phyloP scores from a whole-genome alignment of 37 sponge, comb jelly and placozoan genomes.

The Oopsacas minuta region DNA sequence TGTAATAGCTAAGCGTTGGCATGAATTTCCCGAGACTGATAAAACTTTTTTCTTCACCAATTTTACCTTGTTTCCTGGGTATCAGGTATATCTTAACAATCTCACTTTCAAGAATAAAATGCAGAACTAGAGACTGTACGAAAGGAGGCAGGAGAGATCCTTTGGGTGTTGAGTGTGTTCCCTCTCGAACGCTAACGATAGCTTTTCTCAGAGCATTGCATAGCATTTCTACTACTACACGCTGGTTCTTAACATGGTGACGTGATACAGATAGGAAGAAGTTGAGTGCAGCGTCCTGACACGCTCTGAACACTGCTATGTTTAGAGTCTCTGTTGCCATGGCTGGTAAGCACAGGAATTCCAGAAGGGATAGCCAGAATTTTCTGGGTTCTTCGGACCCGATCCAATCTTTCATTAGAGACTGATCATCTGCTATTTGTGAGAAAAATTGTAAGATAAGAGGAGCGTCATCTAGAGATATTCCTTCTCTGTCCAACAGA shows the following conservation, averaged over 20 bases:
- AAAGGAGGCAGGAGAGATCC: conserved; percentile 32
- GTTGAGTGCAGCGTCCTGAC: conserved; percentile 32
- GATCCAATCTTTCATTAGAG: conserved; percentile 17
- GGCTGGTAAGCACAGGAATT: neutral
- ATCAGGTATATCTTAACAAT: conserved; percentile 27
- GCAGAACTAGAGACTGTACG: conserved; percentile 31
- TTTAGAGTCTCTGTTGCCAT: conserved; percentile 1
- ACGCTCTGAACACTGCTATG: neutral
- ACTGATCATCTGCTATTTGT: conserved; percentile 1
- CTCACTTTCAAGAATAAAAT: conserved; percentile 37
- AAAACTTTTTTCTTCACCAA: neutral
- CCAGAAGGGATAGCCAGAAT: conserved; percentile 11
- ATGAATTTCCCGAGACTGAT: neutral
- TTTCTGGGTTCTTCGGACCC: conserved; percentile 1
- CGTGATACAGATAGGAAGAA: conserved; percentile 35
- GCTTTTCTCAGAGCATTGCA: conserved; percentile 21
- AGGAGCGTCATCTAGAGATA: neutral
- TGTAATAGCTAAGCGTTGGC: neutral
- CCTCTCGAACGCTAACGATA: neutral
- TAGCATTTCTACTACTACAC: conserved; percentile 26
- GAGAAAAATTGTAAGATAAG: conserved; percentile 4
- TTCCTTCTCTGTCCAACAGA: neutral
- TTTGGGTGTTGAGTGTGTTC: neutral
- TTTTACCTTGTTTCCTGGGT: neutral
- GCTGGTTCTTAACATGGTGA: conserved; percentile 25